Evolutionary conservation across 2,113 vertebrate species (phyloP).

Genomic region (Bothrops jararaca): DNA sequence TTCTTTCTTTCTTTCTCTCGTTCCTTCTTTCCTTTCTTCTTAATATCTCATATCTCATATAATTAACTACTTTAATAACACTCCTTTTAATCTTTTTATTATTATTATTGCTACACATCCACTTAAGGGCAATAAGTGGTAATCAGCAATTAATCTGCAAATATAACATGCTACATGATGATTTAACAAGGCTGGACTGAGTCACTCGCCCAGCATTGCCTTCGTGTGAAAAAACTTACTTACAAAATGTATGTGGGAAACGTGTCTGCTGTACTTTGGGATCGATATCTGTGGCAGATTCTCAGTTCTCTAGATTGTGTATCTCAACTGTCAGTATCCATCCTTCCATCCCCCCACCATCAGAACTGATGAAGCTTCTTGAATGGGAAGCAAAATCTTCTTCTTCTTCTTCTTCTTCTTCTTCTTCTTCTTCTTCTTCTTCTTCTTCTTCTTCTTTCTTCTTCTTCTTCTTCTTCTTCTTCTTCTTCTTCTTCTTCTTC

Average conservation of each 20-base stretch:
- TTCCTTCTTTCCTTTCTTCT: not conserved
- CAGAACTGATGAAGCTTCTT: not conserved
- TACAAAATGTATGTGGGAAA: not conserved
- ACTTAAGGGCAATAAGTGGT: constrained; percentile 52
- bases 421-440: too few species aligned
- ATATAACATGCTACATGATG: constrained; percentile 53
- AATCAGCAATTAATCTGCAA: constrained; percentile 59
- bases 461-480: too few species aligned
- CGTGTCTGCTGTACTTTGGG: not conserved
- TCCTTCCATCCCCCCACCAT: not conserved
- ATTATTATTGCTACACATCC: constrained; percentile 48
- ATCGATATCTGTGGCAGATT: not conserved
- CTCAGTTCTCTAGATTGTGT: not conserved
- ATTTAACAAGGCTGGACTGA: constrained; percentile 34
- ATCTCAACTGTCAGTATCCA: not conserved
- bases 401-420: too few species aligned
- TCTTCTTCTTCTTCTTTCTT: too few species aligned
- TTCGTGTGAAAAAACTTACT: not conserved
- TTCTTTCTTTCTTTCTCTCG: accelerated
- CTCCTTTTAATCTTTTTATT: constrained; percentile 54
- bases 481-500: too few species aligned
- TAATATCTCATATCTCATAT: constrained; percentile 47
- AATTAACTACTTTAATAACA: constrained; percentile 58
- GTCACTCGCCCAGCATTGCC: not conserved
- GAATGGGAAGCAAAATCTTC: not conserved